Evolutionary conservation across 2,888 invertebrate species (phyloP).

Genomic region (Poecilobothrus nobilitatus): DNA sequence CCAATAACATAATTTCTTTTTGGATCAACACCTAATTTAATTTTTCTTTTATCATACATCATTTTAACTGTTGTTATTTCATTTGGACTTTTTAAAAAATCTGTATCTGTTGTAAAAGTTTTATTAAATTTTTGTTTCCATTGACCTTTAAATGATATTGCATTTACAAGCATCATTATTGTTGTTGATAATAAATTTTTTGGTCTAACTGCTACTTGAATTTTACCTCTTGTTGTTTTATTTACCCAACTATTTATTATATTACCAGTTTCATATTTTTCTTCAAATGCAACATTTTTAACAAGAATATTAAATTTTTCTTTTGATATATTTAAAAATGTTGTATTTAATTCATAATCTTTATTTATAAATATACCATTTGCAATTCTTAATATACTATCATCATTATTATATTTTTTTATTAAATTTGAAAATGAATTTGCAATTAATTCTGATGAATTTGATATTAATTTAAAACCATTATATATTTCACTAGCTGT

Average conservation of each 20-base stretch:
- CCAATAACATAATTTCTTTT: conserved; percentile 53
- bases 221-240: conserved; percentile 70
- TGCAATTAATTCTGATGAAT: conserved; percentile 16
- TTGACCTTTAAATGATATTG: conserved; percentile 79
- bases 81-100: conserved; percentile 55
- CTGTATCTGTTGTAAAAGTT: conserved; percentile 49
- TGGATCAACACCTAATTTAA: conserved; percentile 45
- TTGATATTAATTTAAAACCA: conserved; percentile 40
- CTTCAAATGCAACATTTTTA: conserved; percentile 55
- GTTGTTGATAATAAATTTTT: conserved; percentile 61
- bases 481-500: conserved; percentile 51
- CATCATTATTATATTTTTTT: not conserved
- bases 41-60: conserved; percentile 56
- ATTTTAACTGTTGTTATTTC: conserved; percentile 53
- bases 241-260: conserved; percentile 77
- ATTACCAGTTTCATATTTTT: conserved; percentile 46
- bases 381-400: conserved; percentile 48
- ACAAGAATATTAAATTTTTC: conserved; percentile 59
- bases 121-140: conserved; percentile 64
- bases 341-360: conserved; percentile 48
- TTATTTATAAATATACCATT: conserved; percentile 64
- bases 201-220: conserved; percentile 40
- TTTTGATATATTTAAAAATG: conserved; percentile 50
- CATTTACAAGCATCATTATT: conserved; percentile 69
- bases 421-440: conserved; percentile 18